These are phyloP conservation scores for Coranthus polyacanthus DNA, from an alignment of 2,797 vertebrate genomes.

Conservation along the genomic window DNA sequence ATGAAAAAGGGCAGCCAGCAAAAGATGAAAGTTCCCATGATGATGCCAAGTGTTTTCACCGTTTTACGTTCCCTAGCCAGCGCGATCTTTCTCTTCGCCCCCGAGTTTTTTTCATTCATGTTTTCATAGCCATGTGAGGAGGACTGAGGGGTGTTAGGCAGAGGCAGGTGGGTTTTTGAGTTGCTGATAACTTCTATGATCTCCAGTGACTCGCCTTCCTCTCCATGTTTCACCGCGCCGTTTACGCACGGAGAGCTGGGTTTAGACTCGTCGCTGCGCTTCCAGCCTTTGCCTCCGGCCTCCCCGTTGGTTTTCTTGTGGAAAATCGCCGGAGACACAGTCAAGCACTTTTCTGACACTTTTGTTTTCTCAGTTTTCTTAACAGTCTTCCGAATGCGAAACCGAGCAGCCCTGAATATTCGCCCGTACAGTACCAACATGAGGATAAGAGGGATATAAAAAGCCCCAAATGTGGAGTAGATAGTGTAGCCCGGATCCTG, in stretches of 20 bases:
- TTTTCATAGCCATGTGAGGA: constrained; percentile 82
- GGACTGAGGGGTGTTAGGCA: constrained; percentile 85
- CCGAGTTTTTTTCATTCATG: constrained; percentile 89
- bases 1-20: constrained; percentile 99
- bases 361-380: constrained; percentile 89
- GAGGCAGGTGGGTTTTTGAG: constrained; percentile 89
- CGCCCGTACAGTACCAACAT: constrained; percentile 97
- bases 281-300: constrained; percentile 82
- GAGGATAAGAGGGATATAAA: constrained; percentile 95
- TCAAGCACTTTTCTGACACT: constrained; percentile 79
- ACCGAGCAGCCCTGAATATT: constrained; percentile 95
- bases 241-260: constrained; percentile 86
- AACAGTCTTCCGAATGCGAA: constrained; percentile 95
- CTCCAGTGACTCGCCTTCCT: constrained; percentile 89
- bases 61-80: constrained; percentile 95
- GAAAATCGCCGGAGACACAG: constrained; percentile 83
- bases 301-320: constrained; percentile 88
- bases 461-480: constrained; percentile 98
- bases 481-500: constrained; percentile 97
- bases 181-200: constrained; percentile 90
- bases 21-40: constrained; percentile 98
- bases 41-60: constrained; percentile 97
- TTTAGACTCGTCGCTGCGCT: constrained; percentile 82
- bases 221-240: constrained; percentile 87
- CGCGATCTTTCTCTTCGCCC: constrained; percentile 92